These are phyloP conservation scores for Sitobion miscanthi DNA, from an alignment of 1,140 invertebrate species.

Conservation along the genomic window DNA sequence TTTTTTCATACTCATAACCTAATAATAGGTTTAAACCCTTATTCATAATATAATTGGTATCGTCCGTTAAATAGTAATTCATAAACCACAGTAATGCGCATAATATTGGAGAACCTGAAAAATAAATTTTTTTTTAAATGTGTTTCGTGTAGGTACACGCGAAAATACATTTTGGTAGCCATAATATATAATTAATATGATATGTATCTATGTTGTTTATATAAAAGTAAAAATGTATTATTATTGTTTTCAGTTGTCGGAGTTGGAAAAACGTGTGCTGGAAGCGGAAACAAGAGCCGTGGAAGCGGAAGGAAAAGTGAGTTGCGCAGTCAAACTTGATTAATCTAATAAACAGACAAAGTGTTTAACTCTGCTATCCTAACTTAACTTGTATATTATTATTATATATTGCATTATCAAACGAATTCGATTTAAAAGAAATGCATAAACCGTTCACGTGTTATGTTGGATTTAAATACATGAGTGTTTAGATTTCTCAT, in stretches of 20 bases:
- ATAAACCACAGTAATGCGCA: not conserved
- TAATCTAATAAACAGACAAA: not conserved
- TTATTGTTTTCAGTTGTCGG: constrained; percentile 78
- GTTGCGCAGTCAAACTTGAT: constrained; percentile 50
- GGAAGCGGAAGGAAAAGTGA: constrained; percentile 92
- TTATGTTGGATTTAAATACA: not conserved
- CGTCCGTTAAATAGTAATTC: not conserved
- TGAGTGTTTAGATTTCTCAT: not conserved
- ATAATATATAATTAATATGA: not conserved
- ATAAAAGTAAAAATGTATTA: not conserved
- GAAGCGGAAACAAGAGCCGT: constrained; percentile 88
- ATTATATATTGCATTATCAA: not conserved
- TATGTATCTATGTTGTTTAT: not conserved
- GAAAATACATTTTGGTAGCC: not conserved
- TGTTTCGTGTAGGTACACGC: not conserved
- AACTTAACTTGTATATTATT: not conserved
- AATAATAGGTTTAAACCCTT: not conserved
- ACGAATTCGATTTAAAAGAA: not conserved
- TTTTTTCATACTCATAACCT: not conserved
- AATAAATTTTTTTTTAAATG: not conserved
- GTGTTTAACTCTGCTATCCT: not conserved
- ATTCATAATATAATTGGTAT: not conserved
- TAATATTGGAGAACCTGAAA: not conserved
- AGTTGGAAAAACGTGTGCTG: constrained; percentile 87
- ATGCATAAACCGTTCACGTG: not conserved